A percentile compares a stretch with the other conserved stretches of the same genome.
Conservation (phyloP, 2,797 vertebrate species). For the Hylomyscus alleni region DNA sequence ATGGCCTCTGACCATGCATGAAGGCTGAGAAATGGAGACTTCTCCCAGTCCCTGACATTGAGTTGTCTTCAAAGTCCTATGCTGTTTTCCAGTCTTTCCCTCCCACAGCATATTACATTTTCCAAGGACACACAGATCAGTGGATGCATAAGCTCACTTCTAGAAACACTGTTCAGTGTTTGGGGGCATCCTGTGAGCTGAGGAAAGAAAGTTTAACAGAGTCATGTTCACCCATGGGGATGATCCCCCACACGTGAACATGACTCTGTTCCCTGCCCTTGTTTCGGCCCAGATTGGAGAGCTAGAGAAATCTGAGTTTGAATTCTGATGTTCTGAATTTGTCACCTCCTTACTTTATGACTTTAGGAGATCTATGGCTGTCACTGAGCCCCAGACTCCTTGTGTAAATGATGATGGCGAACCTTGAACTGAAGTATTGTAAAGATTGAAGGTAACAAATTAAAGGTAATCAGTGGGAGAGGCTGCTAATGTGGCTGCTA, state of each 20-base stretch:
- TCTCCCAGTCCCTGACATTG: not conserved
- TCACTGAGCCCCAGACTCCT: not conserved
- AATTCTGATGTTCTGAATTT: not conserved
- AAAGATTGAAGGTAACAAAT: not conserved
- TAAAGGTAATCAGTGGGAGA: not conserved
- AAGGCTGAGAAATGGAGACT: not conserved
- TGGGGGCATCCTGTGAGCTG: not conserved
- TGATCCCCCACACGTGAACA: no score
- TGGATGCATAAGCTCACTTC: not conserved
- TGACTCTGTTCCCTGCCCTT: not conserved
- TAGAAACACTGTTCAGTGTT: not conserved
- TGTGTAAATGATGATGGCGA: not conserved
- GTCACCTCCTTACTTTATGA: not conserved
- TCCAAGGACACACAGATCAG: not conserved
- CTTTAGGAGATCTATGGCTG: not conserved
- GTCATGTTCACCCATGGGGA: not conserved
- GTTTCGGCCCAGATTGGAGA: not conserved
- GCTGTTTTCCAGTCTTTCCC: not conserved
- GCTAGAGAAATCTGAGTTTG: not conserved
- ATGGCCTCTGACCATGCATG: not conserved
- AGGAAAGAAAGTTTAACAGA: not conserved
- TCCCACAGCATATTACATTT: not conserved
- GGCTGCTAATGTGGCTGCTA: no score
- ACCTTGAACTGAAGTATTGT: not conserved
- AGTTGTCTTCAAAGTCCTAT: not conserved